Evolutionary conservation across 2,113 vertebrate species (phyloP).

Genomic region (Tupaia chinensis): DNA sequence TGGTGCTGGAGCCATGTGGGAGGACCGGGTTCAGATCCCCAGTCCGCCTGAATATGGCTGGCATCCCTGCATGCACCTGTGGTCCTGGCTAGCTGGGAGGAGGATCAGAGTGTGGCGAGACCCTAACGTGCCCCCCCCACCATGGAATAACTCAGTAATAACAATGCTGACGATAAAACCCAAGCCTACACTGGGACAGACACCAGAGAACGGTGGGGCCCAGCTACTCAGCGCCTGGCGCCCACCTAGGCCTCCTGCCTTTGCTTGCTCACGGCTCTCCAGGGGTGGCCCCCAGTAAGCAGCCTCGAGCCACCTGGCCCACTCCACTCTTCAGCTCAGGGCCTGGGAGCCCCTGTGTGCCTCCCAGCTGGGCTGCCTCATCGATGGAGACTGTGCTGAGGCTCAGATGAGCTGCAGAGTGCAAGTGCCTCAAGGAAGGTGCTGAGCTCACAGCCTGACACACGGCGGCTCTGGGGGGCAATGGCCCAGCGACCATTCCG

Average conservation of each 20-base stretch:
- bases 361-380: not conserved
- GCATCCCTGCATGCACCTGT: too few species aligned
- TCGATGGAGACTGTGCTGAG: not conserved
- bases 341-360: not conserved
- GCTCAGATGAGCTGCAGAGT: not conserved
- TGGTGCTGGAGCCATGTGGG: too few species aligned
- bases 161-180: not conserved
- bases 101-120: too few species aligned
- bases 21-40: too few species aligned
- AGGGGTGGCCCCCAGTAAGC: not conserved
- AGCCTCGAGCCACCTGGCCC: not conserved
- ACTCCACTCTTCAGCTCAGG: not conserved
- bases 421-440: not conserved
- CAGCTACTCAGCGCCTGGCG: fast-evolving
- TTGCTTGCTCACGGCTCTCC: not conserved
- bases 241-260: too few species aligned
- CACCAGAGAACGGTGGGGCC: not conserved
- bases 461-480: not conserved
- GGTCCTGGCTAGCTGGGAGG: too few species aligned
- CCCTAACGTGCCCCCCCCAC: too few species aligned
- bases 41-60: too few species aligned
- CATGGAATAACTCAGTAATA: too few species aligned
- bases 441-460: not conserved
- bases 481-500: fast-evolving
- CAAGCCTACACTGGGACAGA: not conserved